phyloP scores from a whole-genome alignment of 1,140 invertebrate genomes.

The Drosophila kanapiae region DNA sequence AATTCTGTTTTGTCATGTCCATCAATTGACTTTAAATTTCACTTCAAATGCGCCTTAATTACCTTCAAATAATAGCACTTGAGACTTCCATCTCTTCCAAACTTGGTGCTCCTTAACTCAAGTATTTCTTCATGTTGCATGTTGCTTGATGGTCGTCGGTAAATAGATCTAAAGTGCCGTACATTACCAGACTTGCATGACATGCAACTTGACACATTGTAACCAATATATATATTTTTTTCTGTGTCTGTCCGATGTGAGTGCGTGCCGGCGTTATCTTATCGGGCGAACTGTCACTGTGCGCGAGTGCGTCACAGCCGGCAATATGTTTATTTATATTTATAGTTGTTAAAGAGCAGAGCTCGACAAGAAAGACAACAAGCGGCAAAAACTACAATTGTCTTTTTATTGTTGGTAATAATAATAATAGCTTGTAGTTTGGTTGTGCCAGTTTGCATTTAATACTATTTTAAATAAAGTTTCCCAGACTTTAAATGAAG shows the following conservation, averaged over 20 bases:
- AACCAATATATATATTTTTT: constrained; percentile 5
- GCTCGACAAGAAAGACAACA: constrained; percentile 8
- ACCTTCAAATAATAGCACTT: neutral
- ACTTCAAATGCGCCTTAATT: neutral
- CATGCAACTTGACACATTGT: constrained; percentile 55
- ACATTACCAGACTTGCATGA: constrained; percentile 36
- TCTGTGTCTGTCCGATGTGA: neutral
- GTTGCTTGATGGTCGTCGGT: neutral
- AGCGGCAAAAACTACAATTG: neutral
- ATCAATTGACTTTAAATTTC: neutral
- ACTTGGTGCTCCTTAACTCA: neutral
- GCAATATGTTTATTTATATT: constrained; percentile 52
- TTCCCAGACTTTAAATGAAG: neutral
- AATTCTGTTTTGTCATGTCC: neutral
- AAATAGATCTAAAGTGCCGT: constrained; percentile 39
- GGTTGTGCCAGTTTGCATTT: neutral
- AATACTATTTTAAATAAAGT: neutral
- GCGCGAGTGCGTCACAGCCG: constrained; percentile 28
- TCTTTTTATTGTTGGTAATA: neutral
- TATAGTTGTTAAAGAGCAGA: constrained; percentile 29
- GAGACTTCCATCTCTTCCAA: neutral
- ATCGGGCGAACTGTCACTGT: constrained; percentile 39
- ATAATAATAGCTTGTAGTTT: neutral
- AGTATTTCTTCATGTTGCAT: neutral
- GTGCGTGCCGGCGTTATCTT: constrained; percentile 39